These are phyloP conservation scores for Phyllotis vaccarum DNA, from an alignment of 2,797 vertebrate genomes.

Conservation along the genomic window DNA sequence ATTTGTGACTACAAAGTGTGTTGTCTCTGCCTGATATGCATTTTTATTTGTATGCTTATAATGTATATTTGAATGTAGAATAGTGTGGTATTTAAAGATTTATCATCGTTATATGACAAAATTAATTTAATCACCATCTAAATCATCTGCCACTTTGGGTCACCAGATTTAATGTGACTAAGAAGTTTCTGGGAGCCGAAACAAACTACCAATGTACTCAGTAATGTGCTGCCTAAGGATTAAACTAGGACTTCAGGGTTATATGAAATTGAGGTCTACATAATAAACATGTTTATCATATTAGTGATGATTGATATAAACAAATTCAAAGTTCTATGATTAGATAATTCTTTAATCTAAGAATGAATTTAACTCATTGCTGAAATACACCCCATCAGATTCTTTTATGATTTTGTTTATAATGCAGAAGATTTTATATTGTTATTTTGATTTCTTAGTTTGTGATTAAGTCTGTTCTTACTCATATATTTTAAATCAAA, in stretches of 20 bases:
- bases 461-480: constrained; percentile 61
- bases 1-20: background rate
- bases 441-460: constrained; percentile 69
- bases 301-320: background rate
- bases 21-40: background rate
- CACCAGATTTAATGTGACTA: background rate
- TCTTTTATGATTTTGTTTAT: background rate
- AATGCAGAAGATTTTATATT: constrained; percentile 17
- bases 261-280: background rate
- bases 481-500: constrained; percentile 60
- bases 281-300: background rate
- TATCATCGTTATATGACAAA: background rate
- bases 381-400: background rate
- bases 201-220: background rate
- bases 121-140: background rate
- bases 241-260: background rate
- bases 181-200: background rate
- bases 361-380: background rate
- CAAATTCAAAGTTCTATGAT: background rate
- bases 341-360: background rate
- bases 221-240: background rate
- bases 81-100: background rate
- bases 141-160: background rate
- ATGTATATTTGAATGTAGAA: background rate
- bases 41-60: background rate